Base-by-base conservation (phyloP, 2,888 invertebrate genomes). In the Aspidiotus rigidus region DNA sequence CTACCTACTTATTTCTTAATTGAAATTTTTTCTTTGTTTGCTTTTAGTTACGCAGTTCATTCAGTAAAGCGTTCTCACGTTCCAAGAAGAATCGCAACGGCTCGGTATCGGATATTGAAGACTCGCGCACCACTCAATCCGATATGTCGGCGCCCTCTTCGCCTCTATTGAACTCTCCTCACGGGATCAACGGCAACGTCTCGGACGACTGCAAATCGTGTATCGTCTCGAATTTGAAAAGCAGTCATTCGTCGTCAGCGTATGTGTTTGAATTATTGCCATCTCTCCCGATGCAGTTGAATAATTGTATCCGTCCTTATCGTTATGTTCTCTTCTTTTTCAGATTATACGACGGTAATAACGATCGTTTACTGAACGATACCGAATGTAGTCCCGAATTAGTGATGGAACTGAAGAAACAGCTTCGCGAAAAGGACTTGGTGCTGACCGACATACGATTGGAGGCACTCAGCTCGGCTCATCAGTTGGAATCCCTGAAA, bases 401-500 rank as follows among this genome's bases (percentile, higher is more conserved):
- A 7, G 82, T 85, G 7, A 90, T 89, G 75, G 93, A 94, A 74
- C 80, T 99, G 74, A 91, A 93, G 78, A 90, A 93, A 76, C 94
- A 97, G 77, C 81, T 99, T 63, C 83, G 95, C 53, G 96, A 98
- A 77, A 97, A 97, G 78, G 98, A 99, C 79, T 85, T 94, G 77
- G 93, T 94, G 71, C 82, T 99, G 73, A 97, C 97, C 2, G 98
- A 99, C 78, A 95, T 97, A 71, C 83, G 97, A 72, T 82, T 99
- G 72, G 98, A 99, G 79, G 97, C 98, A 8, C 81, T 99, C 44
- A 94, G 94, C 74, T 95, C 96, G 0, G 97, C 97, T 6, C 96
- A 97, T 79, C 97, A 99, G 79, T 82, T 99, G 69, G 97, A 98
- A 79, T 94, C 92, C 74, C 83, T 98, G 17, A 90, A 94, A 78